Evolutionary conservation across 2,888 invertebrate genomes (phyloP).

Genomic region (Philaethria dido): DNA sequence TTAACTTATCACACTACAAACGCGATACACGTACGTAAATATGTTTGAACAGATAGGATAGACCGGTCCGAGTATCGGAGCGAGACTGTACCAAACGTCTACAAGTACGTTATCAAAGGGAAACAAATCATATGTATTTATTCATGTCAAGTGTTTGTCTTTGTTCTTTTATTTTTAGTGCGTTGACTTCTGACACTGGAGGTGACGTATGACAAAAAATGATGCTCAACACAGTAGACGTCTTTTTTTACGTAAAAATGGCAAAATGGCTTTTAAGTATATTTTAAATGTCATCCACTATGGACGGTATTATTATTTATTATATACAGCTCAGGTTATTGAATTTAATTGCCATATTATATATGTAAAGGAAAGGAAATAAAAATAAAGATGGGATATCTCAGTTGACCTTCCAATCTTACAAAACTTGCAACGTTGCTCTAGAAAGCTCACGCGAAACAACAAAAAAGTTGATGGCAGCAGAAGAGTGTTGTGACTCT

Average conservation of each 20-base stretch:
- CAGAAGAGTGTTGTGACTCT: too few species aligned
- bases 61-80: constrained; percentile 38
- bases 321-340: too few species aligned
- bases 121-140: constrained; percentile 58
- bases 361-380: too few species aligned
- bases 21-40: background rate
- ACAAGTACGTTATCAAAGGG: constrained; percentile 52
- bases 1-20: constrained; percentile 10
- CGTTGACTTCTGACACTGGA: constrained; percentile 64
- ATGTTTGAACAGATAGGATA: constrained; percentile 13
- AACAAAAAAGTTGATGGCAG: too few species aligned
- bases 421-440: too few species aligned
- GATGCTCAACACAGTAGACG: background rate
- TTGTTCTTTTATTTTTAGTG: constrained; percentile 67
- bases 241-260: background rate
- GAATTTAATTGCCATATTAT: too few species aligned
- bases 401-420: too few species aligned
- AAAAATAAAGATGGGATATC: too few species aligned
- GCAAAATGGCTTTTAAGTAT: background rate
- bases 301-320: background rate
- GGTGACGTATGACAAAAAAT: background rate
- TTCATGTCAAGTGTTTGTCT: constrained; percentile 58
- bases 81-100: constrained; percentile 43
- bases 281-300: background rate
- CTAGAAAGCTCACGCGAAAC: too few species aligned